Conservation (phyloP, 2,888 invertebrate genomes). For the Drosophila limbata region DNA sequence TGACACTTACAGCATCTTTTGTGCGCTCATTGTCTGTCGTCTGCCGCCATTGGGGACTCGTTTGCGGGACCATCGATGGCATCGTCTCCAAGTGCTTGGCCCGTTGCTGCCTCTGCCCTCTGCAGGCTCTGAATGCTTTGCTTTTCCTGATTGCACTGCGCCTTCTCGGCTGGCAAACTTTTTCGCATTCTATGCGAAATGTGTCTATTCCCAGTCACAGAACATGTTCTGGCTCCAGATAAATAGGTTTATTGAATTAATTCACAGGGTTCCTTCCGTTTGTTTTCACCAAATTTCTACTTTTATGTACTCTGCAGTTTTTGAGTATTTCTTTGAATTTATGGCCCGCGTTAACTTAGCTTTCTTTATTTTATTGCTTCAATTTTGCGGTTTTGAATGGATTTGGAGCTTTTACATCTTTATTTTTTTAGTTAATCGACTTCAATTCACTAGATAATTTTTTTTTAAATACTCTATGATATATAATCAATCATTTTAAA, state of each 20-base stretch:
- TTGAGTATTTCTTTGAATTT: conserved; percentile 42
- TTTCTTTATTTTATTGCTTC: conserved; percentile 22
- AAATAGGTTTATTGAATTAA: conserved; percentile 79
- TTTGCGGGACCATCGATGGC: conserved; percentile 63
- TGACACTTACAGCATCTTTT: conserved; percentile 74
- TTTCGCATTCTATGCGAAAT: conserved; percentile 70
- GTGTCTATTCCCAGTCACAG: conserved; percentile 45
- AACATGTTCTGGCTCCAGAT: conserved; percentile 54
- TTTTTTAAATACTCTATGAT: too few species aligned
- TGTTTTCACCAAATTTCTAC: conserved; percentile 43
- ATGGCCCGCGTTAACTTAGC: conserved; percentile 37
- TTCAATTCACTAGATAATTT: not conserved
- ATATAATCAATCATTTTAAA: too few species aligned
- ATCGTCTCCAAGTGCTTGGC: conserved; percentile 53
- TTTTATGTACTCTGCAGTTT: conserved; percentile 51
- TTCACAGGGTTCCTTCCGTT: conserved; percentile 49
- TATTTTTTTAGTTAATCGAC: not conserved
- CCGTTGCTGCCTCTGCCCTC: conserved; percentile 47
- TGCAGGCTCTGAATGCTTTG: conserved; percentile 17
- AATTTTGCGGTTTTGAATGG: conserved; percentile 2
- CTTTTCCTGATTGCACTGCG: conserved; percentile 69
- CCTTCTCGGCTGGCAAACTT: conserved; percentile 61
- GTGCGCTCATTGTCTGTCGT: conserved; percentile 63
- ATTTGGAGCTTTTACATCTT: conserved; percentile 6
- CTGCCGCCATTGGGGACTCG: conserved; percentile 74